These are phyloP conservation scores for Mellilla xanthometata DNA, from an alignment of 2,888 invertebrate species.

Conservation along the genomic window DNA sequence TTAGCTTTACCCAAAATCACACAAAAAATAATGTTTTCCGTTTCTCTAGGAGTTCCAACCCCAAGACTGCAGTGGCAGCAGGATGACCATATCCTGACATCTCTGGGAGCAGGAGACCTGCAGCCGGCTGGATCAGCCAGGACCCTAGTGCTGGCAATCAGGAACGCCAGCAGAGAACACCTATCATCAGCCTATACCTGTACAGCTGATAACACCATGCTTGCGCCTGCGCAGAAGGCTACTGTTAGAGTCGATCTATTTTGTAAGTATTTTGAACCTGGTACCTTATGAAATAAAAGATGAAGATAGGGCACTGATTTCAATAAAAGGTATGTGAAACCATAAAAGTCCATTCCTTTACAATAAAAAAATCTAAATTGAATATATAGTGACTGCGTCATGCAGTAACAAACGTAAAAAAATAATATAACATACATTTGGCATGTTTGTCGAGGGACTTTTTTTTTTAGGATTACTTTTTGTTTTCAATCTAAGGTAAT, in stretches of 20 bases:
- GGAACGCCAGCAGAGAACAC: slow-evolving; percentile 81
- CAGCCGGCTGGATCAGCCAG: slow-evolving; percentile 51
- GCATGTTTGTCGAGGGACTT: too few relatives aligned
- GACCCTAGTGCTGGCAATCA: slow-evolving; percentile 54
- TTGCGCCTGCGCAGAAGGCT: slow-evolving; percentile 85
- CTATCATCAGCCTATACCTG: slow-evolving; percentile 86
- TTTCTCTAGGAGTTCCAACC: slow-evolving; percentile 61
- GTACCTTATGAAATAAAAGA: too few relatives aligned
- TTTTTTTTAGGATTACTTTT: too few relatives aligned
- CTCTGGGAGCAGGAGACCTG: slow-evolving; percentile 53
- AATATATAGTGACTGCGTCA: too few relatives aligned
- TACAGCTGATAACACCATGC: slow-evolving; percentile 86
- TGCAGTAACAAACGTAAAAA: too few relatives aligned
- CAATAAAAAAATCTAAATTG: too few relatives aligned
- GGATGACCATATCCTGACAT: slow-evolving; percentile 60
- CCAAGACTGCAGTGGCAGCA: slow-evolving; percentile 74
- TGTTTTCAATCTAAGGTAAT: too few relatives aligned
- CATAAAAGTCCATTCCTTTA: too few relatives aligned
- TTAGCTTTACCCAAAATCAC: too few relatives aligned
- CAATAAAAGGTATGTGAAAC: too few relatives aligned
- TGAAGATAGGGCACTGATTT: too few relatives aligned
- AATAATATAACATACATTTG: too few relatives aligned
- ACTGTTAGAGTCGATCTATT: slow-evolving; percentile 87
- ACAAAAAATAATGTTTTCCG: neutral
- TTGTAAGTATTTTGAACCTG: slow-evolving; percentile 64